Evolutionary conservation across 2,797 vertebrate species (phyloP), one percentile per base, ranked within the genome.

Genomic region (Sebastes dallii): DNA sequence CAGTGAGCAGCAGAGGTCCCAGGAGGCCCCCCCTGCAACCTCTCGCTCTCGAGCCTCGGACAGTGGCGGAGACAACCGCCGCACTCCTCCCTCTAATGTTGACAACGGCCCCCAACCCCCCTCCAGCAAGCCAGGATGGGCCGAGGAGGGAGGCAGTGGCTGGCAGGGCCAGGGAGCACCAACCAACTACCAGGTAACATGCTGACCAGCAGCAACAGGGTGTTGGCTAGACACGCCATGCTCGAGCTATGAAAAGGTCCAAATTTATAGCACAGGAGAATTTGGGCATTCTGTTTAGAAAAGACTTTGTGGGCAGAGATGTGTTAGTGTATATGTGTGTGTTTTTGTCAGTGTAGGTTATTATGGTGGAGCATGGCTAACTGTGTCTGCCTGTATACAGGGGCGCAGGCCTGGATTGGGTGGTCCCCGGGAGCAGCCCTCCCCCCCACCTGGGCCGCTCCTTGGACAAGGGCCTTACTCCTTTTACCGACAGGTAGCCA

Each of bases 61-160:
- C 73, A 93, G 90, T 24, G 83, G 92, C 4, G 96, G 96, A 36
- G 93, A 95, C 36, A 91, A 64, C 25, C 95, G 94, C 72, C 93
- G 79, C 80, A 95, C 94, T 6, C 95, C 96, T 86, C 93, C 96
- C 1, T 82, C 91, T 77, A 91, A 82, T 67, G 59, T 86, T 30
- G 96, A 96, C 52, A 96, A 96, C 34, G 93, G 88, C 29, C 93
- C 94, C 25, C 91, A 91, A 70, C 92, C 92, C 27, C 94, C 96
- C 87, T 95, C 95, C 89, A 92, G 95, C 85, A 98, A 97, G 96
- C 95, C 95, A 74, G 96, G 95, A 87, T 95, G 96, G 96, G 91
- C 94, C 89, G 97, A 98, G 94, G 96, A 96, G 90, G 89, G 96
- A 91, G 84, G 94, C 88, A 84, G 94, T 86, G 82, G 94, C 92